Percentiles rank a stretch among this genome's conserved stretches.
Evolutionary conservation across 2,888 invertebrate species (phyloP).

Genomic region (Ecdyonurus torrentis): DNA sequence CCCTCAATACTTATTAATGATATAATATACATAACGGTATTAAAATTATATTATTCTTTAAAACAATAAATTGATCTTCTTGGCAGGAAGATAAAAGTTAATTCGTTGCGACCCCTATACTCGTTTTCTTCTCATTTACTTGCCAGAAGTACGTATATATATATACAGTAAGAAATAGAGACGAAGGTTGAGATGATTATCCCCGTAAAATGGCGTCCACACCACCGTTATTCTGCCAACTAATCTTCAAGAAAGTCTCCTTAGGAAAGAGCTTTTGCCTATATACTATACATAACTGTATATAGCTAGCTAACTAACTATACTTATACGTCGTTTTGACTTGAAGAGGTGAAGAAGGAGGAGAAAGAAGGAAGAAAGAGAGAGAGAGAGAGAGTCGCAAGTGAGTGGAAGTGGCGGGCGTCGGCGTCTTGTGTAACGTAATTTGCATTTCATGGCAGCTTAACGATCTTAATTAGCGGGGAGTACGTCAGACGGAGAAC

Average conservation of each 20-base stretch:
- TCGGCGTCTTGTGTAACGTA: constrained; percentile 16
- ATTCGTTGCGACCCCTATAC: background rate
- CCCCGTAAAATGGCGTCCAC: background rate
- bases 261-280: background rate
- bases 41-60: background rate
- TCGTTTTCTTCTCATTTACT: background rate
- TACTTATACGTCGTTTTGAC: background rate
- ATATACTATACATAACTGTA: too few species aligned
- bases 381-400: background rate
- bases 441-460: constrained; percentile 28
- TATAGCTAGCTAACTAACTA: too few species aligned
- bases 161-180: too few species aligned
- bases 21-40: background rate
- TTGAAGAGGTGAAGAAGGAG: background rate
- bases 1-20: too few species aligned
- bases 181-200: background rate
- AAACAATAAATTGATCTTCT: background rate
- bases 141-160: background rate
- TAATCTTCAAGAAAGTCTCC: background rate
- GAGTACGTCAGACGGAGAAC: background rate
- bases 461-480: constrained; percentile 28
- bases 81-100: background rate
- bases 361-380: background rate
- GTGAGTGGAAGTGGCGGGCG: background rate
- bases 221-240: background rate